Conservation (phyloP, 2,888 invertebrate species). For the Amiota mariae region DNA sequence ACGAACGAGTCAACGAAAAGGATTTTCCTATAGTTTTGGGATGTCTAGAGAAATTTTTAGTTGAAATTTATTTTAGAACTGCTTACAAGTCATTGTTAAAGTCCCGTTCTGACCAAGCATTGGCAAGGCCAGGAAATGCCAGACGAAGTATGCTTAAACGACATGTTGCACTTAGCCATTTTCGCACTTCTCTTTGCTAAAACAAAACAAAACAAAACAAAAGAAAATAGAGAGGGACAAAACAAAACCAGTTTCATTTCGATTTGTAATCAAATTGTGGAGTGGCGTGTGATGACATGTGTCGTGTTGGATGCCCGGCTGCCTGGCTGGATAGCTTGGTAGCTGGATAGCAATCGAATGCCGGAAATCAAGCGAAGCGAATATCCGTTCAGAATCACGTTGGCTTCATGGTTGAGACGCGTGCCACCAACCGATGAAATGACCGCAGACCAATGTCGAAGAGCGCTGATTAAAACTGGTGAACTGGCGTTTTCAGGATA, state of each 20-base stretch:
- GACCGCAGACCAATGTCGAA: neutral
- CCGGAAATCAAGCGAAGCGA: slow-evolving; percentile 66
- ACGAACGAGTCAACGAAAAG: neutral
- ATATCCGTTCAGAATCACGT: slow-evolving; percentile 54
- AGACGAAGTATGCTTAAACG: neutral
- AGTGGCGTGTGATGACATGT: neutral
- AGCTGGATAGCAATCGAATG: slow-evolving; percentile 52
- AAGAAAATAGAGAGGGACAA: too few species aligned
- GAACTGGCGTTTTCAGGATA: slow-evolving; percentile 50
- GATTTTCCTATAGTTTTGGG: slow-evolving; percentile 28
- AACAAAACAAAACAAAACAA: too few species aligned
- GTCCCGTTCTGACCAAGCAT: neutral
- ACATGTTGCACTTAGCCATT: neutral
- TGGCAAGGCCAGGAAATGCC: too few species aligned
- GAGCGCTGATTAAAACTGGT: slow-evolving; percentile 22
- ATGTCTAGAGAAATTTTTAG: slow-evolving; percentile 17
- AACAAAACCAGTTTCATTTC: neutral
- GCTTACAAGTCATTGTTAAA: too few species aligned
- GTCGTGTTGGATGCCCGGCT: neutral
- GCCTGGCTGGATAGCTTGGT: neutral
- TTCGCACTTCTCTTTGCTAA: neutral
- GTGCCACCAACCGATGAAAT: neutral
- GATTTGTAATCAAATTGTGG: slow-evolving; percentile 7
- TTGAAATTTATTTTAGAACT: too few species aligned
- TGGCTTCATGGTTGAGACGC: neutral